These are phyloP conservation scores for Zaprionus gabonicus DNA, from an alignment of 1,140 invertebrate species.

Conservation along the genomic window DNA sequence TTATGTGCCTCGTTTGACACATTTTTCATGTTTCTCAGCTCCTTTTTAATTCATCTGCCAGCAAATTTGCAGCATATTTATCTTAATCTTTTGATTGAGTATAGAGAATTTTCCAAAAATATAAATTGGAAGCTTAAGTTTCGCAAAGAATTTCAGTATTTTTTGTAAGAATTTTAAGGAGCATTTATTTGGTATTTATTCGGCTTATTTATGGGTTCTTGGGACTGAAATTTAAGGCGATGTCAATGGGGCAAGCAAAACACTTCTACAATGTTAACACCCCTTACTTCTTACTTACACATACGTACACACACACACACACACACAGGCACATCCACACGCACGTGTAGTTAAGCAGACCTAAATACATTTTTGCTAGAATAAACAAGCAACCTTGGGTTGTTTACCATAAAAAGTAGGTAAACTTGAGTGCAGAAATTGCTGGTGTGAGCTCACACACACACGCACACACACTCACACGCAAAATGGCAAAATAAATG, in stretches of 20 bases:
- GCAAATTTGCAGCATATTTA: constrained; percentile 16
- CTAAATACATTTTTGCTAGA: constrained; percentile 83
- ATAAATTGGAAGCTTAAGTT: neutral
- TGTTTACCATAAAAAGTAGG: constrained; percentile 83
- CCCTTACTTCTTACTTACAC: neutral
- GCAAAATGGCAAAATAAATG: constrained; percentile 69
- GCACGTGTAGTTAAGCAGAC: constrained; percentile 74
- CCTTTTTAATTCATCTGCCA: constrained; percentile 29
- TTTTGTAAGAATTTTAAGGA: neutral
- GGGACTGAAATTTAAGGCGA: constrained; percentile 16
- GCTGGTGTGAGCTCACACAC: constrained; percentile 57
- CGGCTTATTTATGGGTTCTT: constrained; percentile 48
- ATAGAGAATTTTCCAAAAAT: neutral
- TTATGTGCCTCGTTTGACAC: constrained; percentile 41
- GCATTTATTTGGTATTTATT: constrained; percentile 41
- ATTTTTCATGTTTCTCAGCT: constrained; percentile 25
- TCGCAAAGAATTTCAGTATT: constrained; percentile 10
- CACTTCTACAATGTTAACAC: constrained; percentile 11
- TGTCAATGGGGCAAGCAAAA: constrained; percentile 29
- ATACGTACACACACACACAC: constrained; percentile 16
- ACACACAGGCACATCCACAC: constrained; percentile 16
- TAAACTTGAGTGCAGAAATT: constrained; percentile 83
- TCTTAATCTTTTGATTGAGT: constrained; percentile 18
- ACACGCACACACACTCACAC: constrained; percentile 28
- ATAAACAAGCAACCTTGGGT: constrained; percentile 81